Evolutionary conservation across 2,797 vertebrate genomes (phyloP).

Genomic region (Urosaurus nigricauda): DNA sequence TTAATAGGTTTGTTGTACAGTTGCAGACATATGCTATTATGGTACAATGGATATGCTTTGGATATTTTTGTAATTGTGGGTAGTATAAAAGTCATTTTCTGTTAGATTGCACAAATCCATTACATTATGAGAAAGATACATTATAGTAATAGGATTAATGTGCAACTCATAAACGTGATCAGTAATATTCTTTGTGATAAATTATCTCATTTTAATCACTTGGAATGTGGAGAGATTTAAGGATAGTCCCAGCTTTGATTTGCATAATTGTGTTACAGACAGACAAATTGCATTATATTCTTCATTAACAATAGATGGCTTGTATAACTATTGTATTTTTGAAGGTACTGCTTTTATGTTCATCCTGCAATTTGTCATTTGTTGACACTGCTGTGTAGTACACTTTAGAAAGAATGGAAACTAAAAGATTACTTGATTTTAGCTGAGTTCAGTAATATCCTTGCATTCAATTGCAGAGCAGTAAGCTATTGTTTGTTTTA

Average conservation of each 20-base stretch:
- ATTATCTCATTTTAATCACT: constrained; percentile 92
- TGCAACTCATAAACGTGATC: constrained; percentile 87
- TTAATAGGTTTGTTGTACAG: constrained; percentile 89
- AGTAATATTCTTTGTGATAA: constrained; percentile 92
- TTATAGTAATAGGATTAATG: constrained; percentile 96
- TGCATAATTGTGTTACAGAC: constrained; percentile 88
- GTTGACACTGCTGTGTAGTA: constrained; percentile 74
- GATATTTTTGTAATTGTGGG: constrained; percentile 95
- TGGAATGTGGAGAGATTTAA: constrained; percentile 84
- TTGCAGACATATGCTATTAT: constrained; percentile 87
- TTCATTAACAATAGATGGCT: constrained; percentile 85
- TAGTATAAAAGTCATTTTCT: constrained; percentile 99
- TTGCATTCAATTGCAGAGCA: constrained; percentile 58
- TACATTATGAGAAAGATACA: constrained; percentile 89
- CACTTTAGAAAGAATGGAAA: constrained; percentile 75
- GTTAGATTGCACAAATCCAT: constrained; percentile 99
- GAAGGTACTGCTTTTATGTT: constrained; percentile 79
- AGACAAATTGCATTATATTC: constrained; percentile 87
- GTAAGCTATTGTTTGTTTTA: constrained; percentile 82
- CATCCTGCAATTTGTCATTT: constrained; percentile 83
- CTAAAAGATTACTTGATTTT: constrained; percentile 82
- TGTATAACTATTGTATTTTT: constrained; percentile 85
- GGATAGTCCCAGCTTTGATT: constrained; percentile 83
- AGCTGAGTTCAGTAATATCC: constrained; percentile 76
- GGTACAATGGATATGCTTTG: constrained; percentile 85